phyloP scores from a whole-genome alignment of 2,113 vertebrate genomes.

The Halcyon senegalensis region DNA sequence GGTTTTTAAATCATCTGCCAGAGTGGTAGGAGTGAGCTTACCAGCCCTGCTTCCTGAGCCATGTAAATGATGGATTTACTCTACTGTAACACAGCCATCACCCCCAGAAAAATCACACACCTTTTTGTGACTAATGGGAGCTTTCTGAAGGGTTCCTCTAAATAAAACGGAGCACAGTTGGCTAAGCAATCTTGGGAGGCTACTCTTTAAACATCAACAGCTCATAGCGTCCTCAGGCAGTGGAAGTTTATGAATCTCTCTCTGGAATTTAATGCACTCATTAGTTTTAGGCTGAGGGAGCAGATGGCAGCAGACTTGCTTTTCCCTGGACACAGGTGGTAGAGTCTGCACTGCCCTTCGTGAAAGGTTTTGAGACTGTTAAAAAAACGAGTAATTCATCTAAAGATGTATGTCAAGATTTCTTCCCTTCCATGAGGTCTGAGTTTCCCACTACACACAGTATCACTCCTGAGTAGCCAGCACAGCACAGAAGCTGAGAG shows the following conservation, averaged over 20 bases:
- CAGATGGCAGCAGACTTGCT: slow-evolving; percentile 22
- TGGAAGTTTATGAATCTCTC: slow-evolving; percentile 22
- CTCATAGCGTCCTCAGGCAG: neutral
- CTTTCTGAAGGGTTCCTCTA: neutral
- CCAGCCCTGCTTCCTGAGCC: neutral
- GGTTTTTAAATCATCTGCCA: neutral
- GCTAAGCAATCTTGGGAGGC: slow-evolving; percentile 19
- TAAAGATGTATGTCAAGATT: neutral
- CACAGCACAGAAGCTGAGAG: neutral
- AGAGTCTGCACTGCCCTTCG: neutral
- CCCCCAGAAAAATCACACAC: neutral
- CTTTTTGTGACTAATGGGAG: slow-evolving; percentile 3
- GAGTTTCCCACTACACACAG: neutral
- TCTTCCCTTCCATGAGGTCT: neutral
- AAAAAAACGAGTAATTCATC: neutral
- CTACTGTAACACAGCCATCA: neutral
- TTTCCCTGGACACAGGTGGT: neutral
- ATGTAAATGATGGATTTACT: neutral
- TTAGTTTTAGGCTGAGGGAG: slow-evolving; percentile 19
- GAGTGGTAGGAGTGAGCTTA: neutral
- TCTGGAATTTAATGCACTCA: slow-evolving; percentile 31
- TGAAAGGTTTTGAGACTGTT: neutral
- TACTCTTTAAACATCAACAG: slow-evolving; percentile 20
- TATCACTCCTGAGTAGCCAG: neutral
- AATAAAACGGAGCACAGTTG: neutral